phyloP scores from a whole-genome alignment of 2,888 invertebrate species.

The Drosophila bunnanda region DNA sequence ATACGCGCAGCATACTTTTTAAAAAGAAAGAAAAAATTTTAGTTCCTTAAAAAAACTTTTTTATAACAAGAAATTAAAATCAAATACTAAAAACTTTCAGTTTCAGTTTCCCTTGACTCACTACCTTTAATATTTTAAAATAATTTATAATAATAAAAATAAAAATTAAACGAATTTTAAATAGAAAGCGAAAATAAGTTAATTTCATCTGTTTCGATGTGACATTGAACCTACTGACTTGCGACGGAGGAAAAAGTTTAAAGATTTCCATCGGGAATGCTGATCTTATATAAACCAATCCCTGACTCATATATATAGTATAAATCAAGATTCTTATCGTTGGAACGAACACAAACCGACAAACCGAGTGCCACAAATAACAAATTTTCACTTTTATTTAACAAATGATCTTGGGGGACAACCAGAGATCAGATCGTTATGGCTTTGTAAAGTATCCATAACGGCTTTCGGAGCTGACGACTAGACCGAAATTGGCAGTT shows the following conservation, averaged over 20 bases:
- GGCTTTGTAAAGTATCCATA: conserved; percentile 57
- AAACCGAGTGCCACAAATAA: conserved; percentile 47
- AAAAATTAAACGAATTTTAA: background rate
- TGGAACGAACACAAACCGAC: conserved; percentile 36
- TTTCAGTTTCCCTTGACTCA: background rate
- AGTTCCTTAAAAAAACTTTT: too few species aligned
- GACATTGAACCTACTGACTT: conserved; percentile 16
- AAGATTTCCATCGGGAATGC: conserved; percentile 4
- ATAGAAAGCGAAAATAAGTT: conserved; percentile 7
- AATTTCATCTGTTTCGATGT: background rate
- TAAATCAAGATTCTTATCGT: conserved; percentile 68
- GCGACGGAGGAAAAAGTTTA: conserved; percentile 1
- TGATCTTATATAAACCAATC: conserved; percentile 42
- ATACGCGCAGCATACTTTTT: too few species aligned
- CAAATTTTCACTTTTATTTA: conserved; percentile 74
- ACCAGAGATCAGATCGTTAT: conserved; percentile 42
- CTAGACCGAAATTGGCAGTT: conserved; percentile 65
- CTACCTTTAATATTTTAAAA: background rate
- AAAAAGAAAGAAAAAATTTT: too few species aligned
- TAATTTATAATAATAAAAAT: background rate
- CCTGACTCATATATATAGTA: conserved; percentile 32
- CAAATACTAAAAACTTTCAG: background rate
- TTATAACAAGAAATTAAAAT: too few species aligned
- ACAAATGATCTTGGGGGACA: conserved; percentile 60
- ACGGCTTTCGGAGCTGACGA: conserved; percentile 58